These are phyloP conservation scores for Rhagium mordax DNA, from an alignment of 2,888 invertebrate genomes.

Conservation along the genomic window DNA sequence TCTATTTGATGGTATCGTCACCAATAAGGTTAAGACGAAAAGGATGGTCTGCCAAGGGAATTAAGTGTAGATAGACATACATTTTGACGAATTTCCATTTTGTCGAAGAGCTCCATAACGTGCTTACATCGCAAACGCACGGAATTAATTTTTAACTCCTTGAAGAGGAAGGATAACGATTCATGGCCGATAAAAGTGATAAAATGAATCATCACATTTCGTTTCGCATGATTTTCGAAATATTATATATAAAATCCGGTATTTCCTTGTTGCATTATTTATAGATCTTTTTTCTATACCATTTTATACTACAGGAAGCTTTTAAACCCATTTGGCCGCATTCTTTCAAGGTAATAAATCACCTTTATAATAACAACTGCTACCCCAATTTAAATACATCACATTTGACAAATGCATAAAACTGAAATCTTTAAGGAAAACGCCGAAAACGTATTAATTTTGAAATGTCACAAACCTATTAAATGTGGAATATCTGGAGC, in stretches of 20 bases:
- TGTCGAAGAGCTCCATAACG: too few relatives aligned
- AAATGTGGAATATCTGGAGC: background rate
- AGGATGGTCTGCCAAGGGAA: too few relatives aligned
- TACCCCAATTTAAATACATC: constrained; percentile 21
- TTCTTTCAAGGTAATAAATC: constrained; percentile 27
- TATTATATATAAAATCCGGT: background rate
- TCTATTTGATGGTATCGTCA: too few relatives aligned
- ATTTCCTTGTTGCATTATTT: background rate
- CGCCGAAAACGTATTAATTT: background rate
- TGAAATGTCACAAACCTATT: background rate
- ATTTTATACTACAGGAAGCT: constrained; percentile 17
- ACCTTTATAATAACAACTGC: constrained; percentile 22
- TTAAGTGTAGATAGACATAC: too few relatives aligned
- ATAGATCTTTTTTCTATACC: constrained; percentile 7
- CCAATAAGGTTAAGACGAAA: too few relatives aligned
- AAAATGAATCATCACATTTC: background rate
- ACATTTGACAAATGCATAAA: constrained; percentile 18
- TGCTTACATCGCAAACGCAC: too few relatives aligned
- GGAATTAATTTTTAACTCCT: too few relatives aligned
- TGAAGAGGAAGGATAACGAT: too few relatives aligned
- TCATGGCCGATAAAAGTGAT: too few relatives aligned
- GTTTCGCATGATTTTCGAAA: background rate
- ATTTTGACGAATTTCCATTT: too few relatives aligned
- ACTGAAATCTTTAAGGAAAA: background rate
- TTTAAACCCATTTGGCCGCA: constrained; percentile 23